A percentile compares a stretch with the other conserved stretches of the same genome.
These are phyloP conservation scores for Elymnias hypermnestra DNA, from an alignment of 1,140 invertebrate species.

Conservation along the genomic window DNA sequence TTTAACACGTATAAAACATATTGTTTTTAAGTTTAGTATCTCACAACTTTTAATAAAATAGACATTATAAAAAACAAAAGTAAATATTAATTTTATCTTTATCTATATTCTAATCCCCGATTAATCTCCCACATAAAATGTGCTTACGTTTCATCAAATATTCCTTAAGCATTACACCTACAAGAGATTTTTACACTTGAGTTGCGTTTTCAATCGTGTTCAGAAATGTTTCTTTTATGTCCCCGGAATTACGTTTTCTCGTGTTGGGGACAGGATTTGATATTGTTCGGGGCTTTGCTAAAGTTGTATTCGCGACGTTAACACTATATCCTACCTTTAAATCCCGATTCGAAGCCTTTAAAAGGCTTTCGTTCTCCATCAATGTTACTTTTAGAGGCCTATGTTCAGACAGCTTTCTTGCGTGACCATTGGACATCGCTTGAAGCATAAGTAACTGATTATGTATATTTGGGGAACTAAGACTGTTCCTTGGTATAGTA, in stretches of 20 bases:
- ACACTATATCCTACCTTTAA: slow-evolving; percentile 40
- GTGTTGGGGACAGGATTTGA: slow-evolving; percentile 43
- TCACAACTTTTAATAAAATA: too few relatives aligned
- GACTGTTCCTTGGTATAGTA: slow-evolving; percentile 58
- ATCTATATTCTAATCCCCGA: too few relatives aligned
- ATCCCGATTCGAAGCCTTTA: slow-evolving; percentile 40
- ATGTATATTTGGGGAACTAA: slow-evolving; percentile 67
- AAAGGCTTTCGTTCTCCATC: slow-evolving; percentile 46
- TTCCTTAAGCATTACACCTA: neutral
- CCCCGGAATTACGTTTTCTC: slow-evolving; percentile 46
- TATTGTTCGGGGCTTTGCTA: slow-evolving; percentile 37
- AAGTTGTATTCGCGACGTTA: too few relatives aligned
- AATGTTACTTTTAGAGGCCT: slow-evolving; percentile 48
- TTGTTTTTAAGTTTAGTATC: too few relatives aligned
- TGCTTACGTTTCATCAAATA: neutral
- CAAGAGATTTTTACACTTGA: slow-evolving; percentile 42
- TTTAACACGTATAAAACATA: too few relatives aligned
- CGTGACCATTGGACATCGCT: slow-evolving; percentile 41
- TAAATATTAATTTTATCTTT: too few relatives aligned
- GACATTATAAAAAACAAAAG: too few relatives aligned
- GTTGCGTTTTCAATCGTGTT: slow-evolving; percentile 54
- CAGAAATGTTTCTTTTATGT: slow-evolving; percentile 58
- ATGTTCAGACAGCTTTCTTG: slow-evolving; percentile 39
- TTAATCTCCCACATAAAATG: neutral
- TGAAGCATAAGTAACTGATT: slow-evolving; percentile 57